Percentiles rank a stretch among this genome's conserved stretches.
These are phyloP conservation scores for Oreocharis arfaki DNA, from an alignment of 2,113 vertebrate genomes.

Conservation along the genomic window DNA sequence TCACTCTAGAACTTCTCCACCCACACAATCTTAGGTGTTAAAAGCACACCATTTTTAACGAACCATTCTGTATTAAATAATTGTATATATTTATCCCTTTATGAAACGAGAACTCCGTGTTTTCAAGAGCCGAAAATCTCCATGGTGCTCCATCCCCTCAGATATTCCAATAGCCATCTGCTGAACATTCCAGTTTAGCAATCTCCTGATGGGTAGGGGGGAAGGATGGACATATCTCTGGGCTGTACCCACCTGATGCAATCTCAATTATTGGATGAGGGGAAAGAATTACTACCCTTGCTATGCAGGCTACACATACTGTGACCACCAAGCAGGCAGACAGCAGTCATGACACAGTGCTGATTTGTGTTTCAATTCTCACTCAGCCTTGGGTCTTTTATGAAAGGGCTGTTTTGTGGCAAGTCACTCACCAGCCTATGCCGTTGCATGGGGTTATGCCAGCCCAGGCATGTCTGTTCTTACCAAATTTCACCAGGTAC, in stretches of 20 bases:
- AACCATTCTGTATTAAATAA: conserved; percentile 1
- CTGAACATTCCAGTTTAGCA: not conserved
- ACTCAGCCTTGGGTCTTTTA: not conserved
- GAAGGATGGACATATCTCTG: not conserved
- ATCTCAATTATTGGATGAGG: not conserved
- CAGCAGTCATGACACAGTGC: not conserved
- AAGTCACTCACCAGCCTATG: not conserved
- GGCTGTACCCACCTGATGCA: not conserved
- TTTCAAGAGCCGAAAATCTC: not conserved
- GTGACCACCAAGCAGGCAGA: not conserved
- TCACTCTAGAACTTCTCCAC: not conserved
- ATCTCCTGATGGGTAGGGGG: not conserved
- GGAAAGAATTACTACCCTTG: not conserved
- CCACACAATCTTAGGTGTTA: not conserved
- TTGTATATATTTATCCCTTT: not conserved
- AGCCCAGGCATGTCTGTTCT: not conserved
- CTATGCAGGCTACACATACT: not conserved
- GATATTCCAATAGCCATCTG: not conserved
- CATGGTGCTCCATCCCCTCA: not conserved
- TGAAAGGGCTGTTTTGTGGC: not conserved
- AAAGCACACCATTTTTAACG: not conserved
- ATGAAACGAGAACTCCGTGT: not conserved
- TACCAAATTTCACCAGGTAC: not conserved
- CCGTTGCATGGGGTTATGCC: not conserved
- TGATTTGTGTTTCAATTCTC: not conserved